phyloP scores from a whole-genome alignment of 2,113 vertebrate species.

The Orthonyx spaldingii region DNA sequence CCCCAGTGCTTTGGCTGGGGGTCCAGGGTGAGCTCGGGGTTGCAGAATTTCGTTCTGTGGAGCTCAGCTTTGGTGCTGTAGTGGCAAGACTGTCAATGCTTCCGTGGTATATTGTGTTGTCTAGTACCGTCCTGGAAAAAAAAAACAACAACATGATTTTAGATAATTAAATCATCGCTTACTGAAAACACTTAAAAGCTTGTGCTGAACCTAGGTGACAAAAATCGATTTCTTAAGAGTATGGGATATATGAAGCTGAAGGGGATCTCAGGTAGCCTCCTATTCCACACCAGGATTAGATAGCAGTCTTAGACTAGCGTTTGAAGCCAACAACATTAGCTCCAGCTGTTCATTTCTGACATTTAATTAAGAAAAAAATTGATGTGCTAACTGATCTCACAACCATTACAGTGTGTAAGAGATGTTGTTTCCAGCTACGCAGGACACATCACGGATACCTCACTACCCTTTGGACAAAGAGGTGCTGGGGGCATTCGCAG shows the following conservation, averaged over 20 bases:
- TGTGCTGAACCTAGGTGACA: not conserved
- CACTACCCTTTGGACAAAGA: not conserved
- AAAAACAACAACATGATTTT: accelerated
- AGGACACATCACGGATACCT: accelerated
- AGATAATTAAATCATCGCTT: not conserved
- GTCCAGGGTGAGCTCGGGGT: not conserved
- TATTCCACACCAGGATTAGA: not conserved
- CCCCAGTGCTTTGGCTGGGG: not conserved
- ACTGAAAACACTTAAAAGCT: not conserved
- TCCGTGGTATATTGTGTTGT: not conserved
- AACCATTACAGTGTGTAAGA: not conserved
- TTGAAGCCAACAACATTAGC: not conserved
- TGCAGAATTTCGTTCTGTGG: accelerated
- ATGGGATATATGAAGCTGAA: not conserved
- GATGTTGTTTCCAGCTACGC: not conserved
- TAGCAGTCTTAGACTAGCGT: not conserved
- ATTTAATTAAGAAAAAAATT: not conserved
- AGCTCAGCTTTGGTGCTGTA: accelerated
- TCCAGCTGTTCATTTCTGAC: not conserved
- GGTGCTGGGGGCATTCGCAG: not conserved
- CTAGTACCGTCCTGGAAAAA: not conserved
- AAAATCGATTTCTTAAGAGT: not conserved
- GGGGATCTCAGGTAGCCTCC: not conserved
- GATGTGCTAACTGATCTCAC: not conserved
- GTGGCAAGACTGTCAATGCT: not conserved